phyloP scores from a whole-genome alignment of 1,140 invertebrate species.

The Atopsyche davidsoni region DNA sequence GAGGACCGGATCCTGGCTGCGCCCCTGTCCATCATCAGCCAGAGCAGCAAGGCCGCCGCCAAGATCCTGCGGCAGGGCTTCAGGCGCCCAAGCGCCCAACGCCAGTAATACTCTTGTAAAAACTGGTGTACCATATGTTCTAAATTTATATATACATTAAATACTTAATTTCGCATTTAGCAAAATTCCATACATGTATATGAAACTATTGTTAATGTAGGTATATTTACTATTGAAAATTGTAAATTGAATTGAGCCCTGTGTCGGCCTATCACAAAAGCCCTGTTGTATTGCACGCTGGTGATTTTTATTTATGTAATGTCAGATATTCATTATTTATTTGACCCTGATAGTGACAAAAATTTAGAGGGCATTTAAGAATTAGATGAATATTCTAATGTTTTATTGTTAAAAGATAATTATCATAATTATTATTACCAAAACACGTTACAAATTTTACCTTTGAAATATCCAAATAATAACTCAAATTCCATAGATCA shows the following conservation, averaged over 20 bases:
- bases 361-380: too few relatives aligned
- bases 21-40: conserved; percentile 40
- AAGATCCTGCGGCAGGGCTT: conserved; percentile 49
- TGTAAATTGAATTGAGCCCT: conserved; percentile 20
- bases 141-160: conserved; percentile 24
- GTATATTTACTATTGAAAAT: conserved; percentile 23
- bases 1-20: conserved; percentile 38
- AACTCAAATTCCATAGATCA: too few relatives aligned
- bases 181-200: conserved; percentile 19
- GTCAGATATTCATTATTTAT: too few relatives aligned
- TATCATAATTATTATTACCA: too few relatives aligned
- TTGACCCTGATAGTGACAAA: too few relatives aligned
- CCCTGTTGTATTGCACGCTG: conserved; percentile 26
- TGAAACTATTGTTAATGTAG: conserved; percentile 26
- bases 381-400: too few relatives aligned
- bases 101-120: conserved; percentile 23
- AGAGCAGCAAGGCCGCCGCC: conserved; percentile 51
- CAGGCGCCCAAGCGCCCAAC: conserved; percentile 41
- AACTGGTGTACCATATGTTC: conserved; percentile 11
- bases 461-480: too few relatives aligned
- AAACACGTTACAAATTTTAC: too few relatives aligned
- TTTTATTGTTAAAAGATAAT: too few relatives aligned
- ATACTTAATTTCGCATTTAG: conserved; percentile 23
- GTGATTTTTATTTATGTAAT: conserved; percentile 15
- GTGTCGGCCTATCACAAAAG: conserved; percentile 27